phyloP scores from a whole-genome alignment of 2,888 invertebrate species.

The Suillia variegata region DNA sequence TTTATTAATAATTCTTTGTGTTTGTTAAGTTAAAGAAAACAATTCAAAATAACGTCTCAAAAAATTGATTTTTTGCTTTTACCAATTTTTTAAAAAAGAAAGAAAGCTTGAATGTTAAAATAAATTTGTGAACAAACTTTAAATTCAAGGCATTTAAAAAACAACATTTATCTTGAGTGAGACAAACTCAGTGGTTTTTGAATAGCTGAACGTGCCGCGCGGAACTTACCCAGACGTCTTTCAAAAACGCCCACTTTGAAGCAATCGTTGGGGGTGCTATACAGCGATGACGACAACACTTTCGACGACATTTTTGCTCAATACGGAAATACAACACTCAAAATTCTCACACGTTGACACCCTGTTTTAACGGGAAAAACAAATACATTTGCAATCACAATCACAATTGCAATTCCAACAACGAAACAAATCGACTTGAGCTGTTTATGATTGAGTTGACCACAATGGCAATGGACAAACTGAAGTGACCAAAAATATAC shows the following conservation, averaged over 20 bases:
- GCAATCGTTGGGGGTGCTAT: constrained; percentile 52
- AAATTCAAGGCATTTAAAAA: too few species aligned
- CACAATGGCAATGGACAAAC: neutral
- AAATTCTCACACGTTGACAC: constrained; percentile 22
- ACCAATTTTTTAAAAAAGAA: too few species aligned
- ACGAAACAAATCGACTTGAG: constrained; percentile 1
- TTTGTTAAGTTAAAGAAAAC: too few species aligned
- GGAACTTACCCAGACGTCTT: constrained; percentile 64
- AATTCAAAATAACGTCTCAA: too few species aligned
- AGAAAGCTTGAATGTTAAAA: too few species aligned
- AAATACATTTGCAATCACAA: neutral
- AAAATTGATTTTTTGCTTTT: too few species aligned
- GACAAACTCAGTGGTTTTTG: too few species aligned
- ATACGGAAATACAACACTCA: neutral
- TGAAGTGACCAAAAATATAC: neutral
- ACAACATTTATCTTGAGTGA: too few species aligned
- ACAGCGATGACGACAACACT: constrained; percentile 57
- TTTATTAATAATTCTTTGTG: too few species aligned
- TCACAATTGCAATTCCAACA: neutral
- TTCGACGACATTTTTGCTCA: constrained; percentile 48
- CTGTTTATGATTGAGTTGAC: neutral
- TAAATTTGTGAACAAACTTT: too few species aligned
- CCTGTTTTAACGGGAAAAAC: neutral
- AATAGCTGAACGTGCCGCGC: neutral
- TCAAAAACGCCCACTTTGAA: constrained; percentile 63